A percentile compares a stretch with the other conserved stretches of the same genome.
phyloP scores from a whole-genome alignment of 1,140 invertebrate species.

The Procambarus clarkii region DNA sequence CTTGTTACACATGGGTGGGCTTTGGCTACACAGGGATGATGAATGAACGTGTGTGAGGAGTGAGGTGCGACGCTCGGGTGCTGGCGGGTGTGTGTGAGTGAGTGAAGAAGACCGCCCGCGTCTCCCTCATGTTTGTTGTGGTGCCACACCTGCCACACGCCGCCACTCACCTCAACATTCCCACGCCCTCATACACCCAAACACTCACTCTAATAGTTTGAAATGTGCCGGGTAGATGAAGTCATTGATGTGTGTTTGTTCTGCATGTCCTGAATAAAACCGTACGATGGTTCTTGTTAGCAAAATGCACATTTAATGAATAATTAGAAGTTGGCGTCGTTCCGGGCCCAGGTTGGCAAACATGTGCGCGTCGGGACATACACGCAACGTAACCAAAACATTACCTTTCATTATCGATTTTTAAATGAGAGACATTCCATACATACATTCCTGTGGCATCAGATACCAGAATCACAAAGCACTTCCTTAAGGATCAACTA shows the following conservation, averaged over 20 bases:
- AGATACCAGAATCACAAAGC: too few relatives aligned
- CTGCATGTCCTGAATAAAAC: neutral
- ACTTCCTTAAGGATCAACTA: too few relatives aligned
- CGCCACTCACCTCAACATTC: too few relatives aligned
- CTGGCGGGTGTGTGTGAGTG: neutral
- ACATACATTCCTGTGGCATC: too few relatives aligned
- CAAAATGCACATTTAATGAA: neutral
- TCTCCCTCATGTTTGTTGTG: constrained; percentile 4
- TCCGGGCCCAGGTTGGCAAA: neutral
- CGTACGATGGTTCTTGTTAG: neutral
- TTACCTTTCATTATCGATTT: neutral
- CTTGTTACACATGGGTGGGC: constrained; percentile 64
- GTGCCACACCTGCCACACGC: neutral
- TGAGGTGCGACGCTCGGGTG: too few relatives aligned
- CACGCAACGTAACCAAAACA: neutral
- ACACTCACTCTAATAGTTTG: too few relatives aligned
- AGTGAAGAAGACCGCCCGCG: neutral
- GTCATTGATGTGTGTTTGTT: too few relatives aligned
- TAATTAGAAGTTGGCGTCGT: neutral
- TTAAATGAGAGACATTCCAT: neutral
- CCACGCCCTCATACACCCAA: too few relatives aligned
- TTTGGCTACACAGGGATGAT: constrained; percentile 33
- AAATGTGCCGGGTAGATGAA: too few relatives aligned
- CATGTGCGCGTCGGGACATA: neutral
- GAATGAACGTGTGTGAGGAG: constrained; percentile 7